Evolutionary conservation across 2,113 vertebrate species (phyloP), one percentile per base, ranked within the genome.

Genomic region (Centrocercus urophasianus): DNA sequence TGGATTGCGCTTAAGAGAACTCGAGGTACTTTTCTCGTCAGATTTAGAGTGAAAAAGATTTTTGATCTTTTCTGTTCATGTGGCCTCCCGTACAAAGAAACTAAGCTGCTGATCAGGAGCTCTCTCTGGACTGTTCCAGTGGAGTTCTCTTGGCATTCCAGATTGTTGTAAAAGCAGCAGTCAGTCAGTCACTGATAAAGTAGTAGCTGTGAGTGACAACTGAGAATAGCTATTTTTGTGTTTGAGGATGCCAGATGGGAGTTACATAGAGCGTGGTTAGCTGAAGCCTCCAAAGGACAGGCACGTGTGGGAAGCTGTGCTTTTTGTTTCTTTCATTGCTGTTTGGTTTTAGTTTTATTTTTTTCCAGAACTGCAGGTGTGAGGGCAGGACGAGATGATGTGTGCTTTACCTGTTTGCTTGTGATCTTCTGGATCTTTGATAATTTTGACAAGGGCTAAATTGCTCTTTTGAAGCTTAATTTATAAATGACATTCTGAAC

Each of bases 231-330:
- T 85, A 32, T 63, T 96, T 95, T 73, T 45, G 54, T 59, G 48
- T 69, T 61, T 61, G 74, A 89, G 63, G 42, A 17, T 82, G 27
- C 21, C 93, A 94, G 89, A 72, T 94, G 89, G 93, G 82, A 75
- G 40, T 93, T 79, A 45, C 48, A 67, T 82, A 40, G 82, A 79
- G 70, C 11, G 2, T 17, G 82, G 81, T 48, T 76, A 54, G 16
- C 70, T 72, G 71, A 50, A 79, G 66, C 63, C 63, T 87, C 84
- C 66, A 56, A 34, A 79, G 45, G 61, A 30, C 14, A 1, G 3
- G 59, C 64, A 47, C 63, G 11, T 87, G 72, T 45, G 87, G 43
- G 81, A 28, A 87, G 63, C 13, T 79, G 5, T 87, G 91, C 89
- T 70, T 70, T 3, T 40, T 71, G 78, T 32, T 32, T 59, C 18